Conservation (phyloP, 2,797 vertebrate species). For the Cygnus olor region DNA sequence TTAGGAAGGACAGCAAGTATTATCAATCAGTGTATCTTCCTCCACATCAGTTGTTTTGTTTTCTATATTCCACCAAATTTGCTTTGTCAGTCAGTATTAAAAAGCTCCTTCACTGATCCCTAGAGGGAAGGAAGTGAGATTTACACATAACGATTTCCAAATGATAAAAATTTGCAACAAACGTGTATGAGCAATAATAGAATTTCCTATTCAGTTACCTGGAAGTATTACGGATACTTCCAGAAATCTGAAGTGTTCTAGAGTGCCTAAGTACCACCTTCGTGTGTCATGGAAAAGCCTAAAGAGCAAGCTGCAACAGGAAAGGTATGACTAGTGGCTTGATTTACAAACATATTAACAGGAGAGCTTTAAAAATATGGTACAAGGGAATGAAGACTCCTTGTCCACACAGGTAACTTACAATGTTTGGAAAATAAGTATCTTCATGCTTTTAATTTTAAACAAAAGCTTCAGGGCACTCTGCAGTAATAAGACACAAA, state of each 20-base stretch:
- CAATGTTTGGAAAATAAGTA: neutral
- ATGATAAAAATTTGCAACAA: neutral
- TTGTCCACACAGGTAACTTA: neutral
- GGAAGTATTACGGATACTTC: neutral
- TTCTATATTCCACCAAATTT: neutral
- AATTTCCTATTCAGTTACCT: constrained; percentile 22
- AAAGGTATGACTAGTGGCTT: neutral
- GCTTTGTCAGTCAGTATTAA: neutral
- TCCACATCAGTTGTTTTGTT: neutral
- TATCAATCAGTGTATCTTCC: neutral
- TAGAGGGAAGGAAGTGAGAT: constrained; percentile 36
- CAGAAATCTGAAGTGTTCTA: neutral
- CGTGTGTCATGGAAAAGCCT: neutral
- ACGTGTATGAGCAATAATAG: neutral
- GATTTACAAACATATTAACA: neutral
- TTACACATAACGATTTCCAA: constrained; percentile 36
- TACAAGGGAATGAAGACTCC: neutral
- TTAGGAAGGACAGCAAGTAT: neutral
- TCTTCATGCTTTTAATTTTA: neutral
- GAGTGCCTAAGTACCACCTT: neutral
- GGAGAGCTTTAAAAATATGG: neutral
- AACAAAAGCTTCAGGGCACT: neutral
- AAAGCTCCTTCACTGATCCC: neutral
- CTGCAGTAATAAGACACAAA: neutral
- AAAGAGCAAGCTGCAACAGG: neutral